Percentiles rank a stretch among this genome's conserved stretches.
Conservation (phyloP, 2,113 vertebrate genomes). For the Vulpes vulpes region DNA sequence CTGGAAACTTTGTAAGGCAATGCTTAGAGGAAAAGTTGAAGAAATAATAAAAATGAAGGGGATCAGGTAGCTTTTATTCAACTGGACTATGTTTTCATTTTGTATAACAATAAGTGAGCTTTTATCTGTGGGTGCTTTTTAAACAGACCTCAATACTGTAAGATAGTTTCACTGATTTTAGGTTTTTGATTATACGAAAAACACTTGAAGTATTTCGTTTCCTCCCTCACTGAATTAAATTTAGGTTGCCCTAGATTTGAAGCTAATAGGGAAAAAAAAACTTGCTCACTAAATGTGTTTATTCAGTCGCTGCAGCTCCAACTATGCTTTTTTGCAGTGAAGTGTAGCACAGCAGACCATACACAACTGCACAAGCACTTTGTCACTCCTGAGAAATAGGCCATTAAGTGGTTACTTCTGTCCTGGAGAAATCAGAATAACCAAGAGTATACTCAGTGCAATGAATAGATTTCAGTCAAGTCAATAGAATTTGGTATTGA, state of each 20-base stretch:
- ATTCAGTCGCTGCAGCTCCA: background rate
- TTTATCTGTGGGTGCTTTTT: background rate
- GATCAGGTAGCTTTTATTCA: background rate
- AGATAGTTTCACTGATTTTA: background rate
- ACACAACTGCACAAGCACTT: background rate
- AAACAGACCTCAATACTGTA: background rate
- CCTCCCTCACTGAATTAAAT: slow-evolving; percentile 35
- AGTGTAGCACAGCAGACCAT: background rate
- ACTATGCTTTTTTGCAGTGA: background rate
- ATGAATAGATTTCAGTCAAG: background rate
- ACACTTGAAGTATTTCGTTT: background rate
- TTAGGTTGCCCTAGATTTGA: slow-evolving; percentile 58
- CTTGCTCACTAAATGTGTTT: background rate
- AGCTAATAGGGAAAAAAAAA: background rate
- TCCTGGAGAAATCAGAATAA: background rate
- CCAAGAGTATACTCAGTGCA: background rate
- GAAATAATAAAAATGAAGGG: background rate
- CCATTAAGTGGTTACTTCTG: background rate
- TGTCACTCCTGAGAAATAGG: background rate
- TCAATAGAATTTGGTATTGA: background rate
- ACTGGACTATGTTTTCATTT: slow-evolving; percentile 21
- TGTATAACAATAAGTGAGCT: background rate
- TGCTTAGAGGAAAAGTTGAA: background rate
- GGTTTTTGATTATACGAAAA: slow-evolving; percentile 18
- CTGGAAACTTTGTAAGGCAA: background rate